Evolutionary conservation across 2,888 invertebrate species (phyloP).

Genomic region (Drosophila suboccidentalis): DNA sequence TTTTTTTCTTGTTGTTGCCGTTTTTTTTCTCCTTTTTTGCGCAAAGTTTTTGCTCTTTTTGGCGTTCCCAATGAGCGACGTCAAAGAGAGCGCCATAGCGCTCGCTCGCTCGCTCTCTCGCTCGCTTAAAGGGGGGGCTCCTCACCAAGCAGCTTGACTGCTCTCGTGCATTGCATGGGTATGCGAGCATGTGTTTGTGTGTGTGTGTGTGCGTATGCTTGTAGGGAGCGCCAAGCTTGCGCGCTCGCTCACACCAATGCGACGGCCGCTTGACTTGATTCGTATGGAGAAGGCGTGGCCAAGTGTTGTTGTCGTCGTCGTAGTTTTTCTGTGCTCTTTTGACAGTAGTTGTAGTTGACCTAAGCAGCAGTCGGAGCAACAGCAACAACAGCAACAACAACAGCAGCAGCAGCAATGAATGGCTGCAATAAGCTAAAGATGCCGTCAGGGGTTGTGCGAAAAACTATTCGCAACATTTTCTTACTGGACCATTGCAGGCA

Average conservation of each 20-base stretch:
- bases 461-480: slow-evolving; percentile 78
- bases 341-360: slow-evolving; percentile 68
- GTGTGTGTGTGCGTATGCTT: slow-evolving; percentile 27
- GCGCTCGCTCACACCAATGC: slow-evolving; percentile 63
- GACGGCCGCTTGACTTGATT: slow-evolving; percentile 34
- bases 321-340: slow-evolving; percentile 77
- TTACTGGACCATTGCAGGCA: slow-evolving; percentile 71
- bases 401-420: slow-evolving; percentile 52
- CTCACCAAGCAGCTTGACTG: slow-evolving; percentile 37
- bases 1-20: slow-evolving; percentile 22
- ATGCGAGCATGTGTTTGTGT: slow-evolving; percentile 15
- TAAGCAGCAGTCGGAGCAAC: slow-evolving; percentile 58
- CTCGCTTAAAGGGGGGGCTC: slow-evolving; percentile 28
- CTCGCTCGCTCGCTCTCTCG: slow-evolving; percentile 34
- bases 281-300: slow-evolving; percentile 67
- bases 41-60: slow-evolving; percentile 59
- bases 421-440: slow-evolving; percentile 67
- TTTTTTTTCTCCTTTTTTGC: slow-evolving; percentile 28
- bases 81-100: slow-evolving; percentile 57
- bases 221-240: slow-evolving; percentile 71
- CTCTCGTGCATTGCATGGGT: slow-evolving; percentile 29
- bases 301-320: slow-evolving; percentile 52
- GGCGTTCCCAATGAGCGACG: slow-evolving; percentile 54
- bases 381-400: slow-evolving; percentile 34
- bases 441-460: slow-evolving; percentile 64